These are phyloP conservation scores for Euglossa dilemma DNA, from an alignment of 1,140 invertebrate genomes.

Conservation along the genomic window DNA sequence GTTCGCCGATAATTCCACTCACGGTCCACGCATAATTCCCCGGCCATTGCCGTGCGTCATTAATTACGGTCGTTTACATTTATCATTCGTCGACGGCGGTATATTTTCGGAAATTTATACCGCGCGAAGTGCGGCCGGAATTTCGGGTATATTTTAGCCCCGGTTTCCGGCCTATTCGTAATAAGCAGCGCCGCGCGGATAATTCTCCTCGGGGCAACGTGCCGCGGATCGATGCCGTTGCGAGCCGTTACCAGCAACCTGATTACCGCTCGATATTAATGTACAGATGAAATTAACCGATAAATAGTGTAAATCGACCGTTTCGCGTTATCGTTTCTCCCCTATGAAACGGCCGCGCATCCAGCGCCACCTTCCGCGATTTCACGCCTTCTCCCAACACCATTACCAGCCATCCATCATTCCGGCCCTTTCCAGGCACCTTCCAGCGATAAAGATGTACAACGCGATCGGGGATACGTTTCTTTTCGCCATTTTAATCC, in stretches of 20 bases:
- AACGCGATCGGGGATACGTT: no score
- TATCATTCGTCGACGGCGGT: conserved; percentile 29
- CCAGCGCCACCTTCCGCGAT: background rate
- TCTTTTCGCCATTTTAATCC: no score
- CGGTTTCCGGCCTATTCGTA: conserved; percentile 16
- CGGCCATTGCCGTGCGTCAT: conserved; percentile 5
- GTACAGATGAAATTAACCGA: conserved; percentile 54
- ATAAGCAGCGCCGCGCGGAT: conserved; percentile 40
- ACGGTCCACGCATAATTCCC: conserved; percentile 21
- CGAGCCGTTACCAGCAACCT: background rate
- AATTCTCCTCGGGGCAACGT: conserved; percentile 33
- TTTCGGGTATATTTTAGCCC: conserved; percentile 44
- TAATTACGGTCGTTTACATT: conserved; percentile 30
- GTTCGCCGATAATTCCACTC: conserved; percentile 17
- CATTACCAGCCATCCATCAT: background rate
- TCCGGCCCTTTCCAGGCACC: background rate
- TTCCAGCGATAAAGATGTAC: no score
- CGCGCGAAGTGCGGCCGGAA: conserved; percentile 1
- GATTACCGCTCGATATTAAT: conserved; percentile 55
- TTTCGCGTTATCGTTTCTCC: background rate
- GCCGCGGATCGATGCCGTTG: conserved; percentile 1
- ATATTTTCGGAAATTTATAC: conserved; percentile 22
- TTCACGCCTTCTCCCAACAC: background rate
- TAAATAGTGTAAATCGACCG: conserved; percentile 44
- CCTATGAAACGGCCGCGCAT: background rate